A percentile compares a stretch with the other conserved stretches of the same genome.
Evolutionary conservation across 2,797 vertebrate species (phyloP).

Genomic region (Sebastes hubbsi): DNA sequence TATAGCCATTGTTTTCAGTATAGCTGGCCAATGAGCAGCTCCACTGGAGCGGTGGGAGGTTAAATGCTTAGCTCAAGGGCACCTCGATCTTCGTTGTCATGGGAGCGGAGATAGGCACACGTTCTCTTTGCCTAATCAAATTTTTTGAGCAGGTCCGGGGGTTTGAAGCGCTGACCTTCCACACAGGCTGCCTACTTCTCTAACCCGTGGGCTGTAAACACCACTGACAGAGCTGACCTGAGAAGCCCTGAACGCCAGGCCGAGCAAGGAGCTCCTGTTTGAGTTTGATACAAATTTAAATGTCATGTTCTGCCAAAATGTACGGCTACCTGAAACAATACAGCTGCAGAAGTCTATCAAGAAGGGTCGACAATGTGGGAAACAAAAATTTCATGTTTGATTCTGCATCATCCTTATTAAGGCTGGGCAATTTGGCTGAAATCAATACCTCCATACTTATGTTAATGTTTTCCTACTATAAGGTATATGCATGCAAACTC

Average conservation of each 20-base stretch:
- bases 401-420: not conserved
- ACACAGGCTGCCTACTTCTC: not conserved
- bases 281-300: not conserved
- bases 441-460: not conserved
- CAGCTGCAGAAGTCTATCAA: not conserved
- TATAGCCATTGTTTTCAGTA: slow-evolving; percentile 41
- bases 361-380: not conserved
- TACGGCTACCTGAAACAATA: not conserved
- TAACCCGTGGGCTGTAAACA: slow-evolving; percentile 3
- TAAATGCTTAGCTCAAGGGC: slow-evolving; percentile 62
- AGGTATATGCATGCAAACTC: not conserved
- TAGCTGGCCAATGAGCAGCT: slow-evolving; percentile 53
- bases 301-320: not conserved
- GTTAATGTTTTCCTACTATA: not conserved
- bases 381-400: not conserved
- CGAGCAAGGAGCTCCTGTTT: not conserved
- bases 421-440: not conserved
- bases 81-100: slow-evolving; percentile 38
- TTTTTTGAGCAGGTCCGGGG: slow-evolving; percentile 1
- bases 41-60: slow-evolving; percentile 53
- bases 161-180: slow-evolving; percentile 23
- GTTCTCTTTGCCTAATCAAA: slow-evolving; percentile 41
- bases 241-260: not conserved
- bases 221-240: not conserved
- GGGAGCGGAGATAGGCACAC: slow-evolving; percentile 14